These are phyloP conservation scores for Amphilophus citrinellus DNA, from an alignment of 2,113 vertebrate genomes.

Conservation along the genomic window DNA sequence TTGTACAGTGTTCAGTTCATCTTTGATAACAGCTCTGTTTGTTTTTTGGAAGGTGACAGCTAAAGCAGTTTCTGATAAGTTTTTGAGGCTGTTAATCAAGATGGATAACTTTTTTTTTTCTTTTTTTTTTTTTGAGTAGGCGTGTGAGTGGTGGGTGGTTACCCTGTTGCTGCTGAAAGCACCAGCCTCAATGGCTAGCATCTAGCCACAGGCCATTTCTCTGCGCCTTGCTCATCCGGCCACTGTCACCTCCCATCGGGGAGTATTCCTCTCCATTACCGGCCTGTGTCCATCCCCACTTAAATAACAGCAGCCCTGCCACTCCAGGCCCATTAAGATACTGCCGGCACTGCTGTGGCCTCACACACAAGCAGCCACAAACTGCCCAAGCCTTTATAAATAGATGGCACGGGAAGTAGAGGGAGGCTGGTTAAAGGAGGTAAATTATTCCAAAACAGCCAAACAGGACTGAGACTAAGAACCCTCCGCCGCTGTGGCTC, in stretches of 20 bases:
- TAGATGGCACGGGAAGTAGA: conserved; percentile 68
- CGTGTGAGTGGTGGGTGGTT: not conserved
- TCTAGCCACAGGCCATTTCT: conserved; percentile 37
- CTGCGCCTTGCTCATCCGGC: conserved; percentile 47
- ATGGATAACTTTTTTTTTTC: not conserved
- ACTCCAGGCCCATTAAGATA: conserved; percentile 80
- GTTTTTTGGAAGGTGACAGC: not conserved
- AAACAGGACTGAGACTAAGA: conserved; percentile 65
- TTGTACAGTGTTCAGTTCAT: not conserved
- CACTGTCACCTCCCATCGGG: conserved; percentile 67
- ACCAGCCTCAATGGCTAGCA: not conserved
- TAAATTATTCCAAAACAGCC: conserved; percentile 83
- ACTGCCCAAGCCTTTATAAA: conserved; percentile 75
- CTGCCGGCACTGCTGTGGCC: conserved; percentile 46
- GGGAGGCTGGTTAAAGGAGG: conserved; percentile 72
- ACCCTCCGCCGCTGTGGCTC: conserved; percentile 19
- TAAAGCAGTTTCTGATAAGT: accelerated
- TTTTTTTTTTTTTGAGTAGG: not conserved
- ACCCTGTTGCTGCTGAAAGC: not conserved
- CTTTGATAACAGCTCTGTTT: not conserved
- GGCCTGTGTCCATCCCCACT: conserved; percentile 68
- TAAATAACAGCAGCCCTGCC: conserved; percentile 81
- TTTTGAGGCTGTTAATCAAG: not conserved
- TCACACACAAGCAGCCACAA: conserved; percentile 39
- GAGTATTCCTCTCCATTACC: conserved; percentile 80